These are phyloP conservation scores for Xenotilapia flavipinnis DNA, from an alignment of 2,113 vertebrate genomes.

Conservation along the genomic window DNA sequence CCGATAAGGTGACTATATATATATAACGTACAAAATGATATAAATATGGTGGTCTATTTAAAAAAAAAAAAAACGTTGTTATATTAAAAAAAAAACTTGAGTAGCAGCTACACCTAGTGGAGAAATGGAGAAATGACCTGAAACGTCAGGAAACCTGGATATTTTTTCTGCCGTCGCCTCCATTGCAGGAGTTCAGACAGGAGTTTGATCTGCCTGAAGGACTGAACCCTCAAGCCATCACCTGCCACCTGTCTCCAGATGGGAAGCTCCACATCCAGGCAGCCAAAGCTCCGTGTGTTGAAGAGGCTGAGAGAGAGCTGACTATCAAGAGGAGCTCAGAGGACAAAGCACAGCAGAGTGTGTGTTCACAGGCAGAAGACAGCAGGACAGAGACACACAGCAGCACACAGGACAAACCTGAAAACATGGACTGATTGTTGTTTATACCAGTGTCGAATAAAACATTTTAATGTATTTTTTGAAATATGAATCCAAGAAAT, in stretches of 20 bases:
- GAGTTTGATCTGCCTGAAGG: slow-evolving; percentile 66
- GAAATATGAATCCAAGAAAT: background rate
- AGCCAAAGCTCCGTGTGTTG: background rate
- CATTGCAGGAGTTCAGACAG: slow-evolving; percentile 60
- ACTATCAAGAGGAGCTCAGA: slow-evolving; percentile 8
- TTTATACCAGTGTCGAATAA: background rate
- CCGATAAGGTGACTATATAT: too few species aligned
- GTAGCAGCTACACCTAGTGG: background rate
- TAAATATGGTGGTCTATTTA: background rate
- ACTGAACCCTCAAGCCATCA: slow-evolving; percentile 29
- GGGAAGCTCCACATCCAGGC: slow-evolving; percentile 30
- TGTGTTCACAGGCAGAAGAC: slow-evolving; percentile 4
- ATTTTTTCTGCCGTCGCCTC: background rate
- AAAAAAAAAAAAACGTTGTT: background rate
- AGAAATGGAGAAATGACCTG: background rate
- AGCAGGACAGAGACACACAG: background rate
- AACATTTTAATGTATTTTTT: background rate
- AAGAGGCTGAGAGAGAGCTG: slow-evolving; percentile 5
- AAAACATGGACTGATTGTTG: background rate
- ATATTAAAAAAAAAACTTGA: background rate
- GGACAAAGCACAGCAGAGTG: slow-evolving; percentile 21
- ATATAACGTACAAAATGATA: background rate
- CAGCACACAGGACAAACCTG: background rate
- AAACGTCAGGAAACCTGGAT: background rate
- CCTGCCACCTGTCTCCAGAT: slow-evolving; percentile 23